These are phyloP conservation scores for Chloroclystis v-ata DNA, from an alignment of 2,888 invertebrate genomes.

Conservation along the genomic window DNA sequence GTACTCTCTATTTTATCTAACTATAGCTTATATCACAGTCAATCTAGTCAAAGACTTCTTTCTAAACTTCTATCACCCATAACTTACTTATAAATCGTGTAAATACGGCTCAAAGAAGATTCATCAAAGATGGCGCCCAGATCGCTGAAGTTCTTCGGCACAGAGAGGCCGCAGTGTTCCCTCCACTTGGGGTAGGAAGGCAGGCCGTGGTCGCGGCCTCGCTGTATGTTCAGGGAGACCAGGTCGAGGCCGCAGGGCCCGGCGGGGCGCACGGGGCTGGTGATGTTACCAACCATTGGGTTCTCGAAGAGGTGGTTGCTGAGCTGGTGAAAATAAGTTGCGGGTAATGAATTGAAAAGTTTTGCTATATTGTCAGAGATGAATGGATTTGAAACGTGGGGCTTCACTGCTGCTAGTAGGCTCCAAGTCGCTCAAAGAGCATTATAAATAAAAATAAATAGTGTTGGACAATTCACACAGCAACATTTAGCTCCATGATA, in stretches of 20 bases:
- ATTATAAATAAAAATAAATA: no score
- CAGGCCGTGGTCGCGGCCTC: constrained; percentile 92
- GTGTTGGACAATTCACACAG: no score
- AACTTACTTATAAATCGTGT: constrained; percentile 80
- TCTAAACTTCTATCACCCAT: background rate
- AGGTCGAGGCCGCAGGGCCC: constrained; percentile 86
- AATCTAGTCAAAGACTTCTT: no score
- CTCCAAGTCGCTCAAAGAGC: no score
- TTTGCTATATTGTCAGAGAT: no score
- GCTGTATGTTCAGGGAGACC: constrained; percentile 91
- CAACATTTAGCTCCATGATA: no score
- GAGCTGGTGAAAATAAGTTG: constrained; percentile 63
- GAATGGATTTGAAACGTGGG: no score
- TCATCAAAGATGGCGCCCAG: constrained; percentile 81
- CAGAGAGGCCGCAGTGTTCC: constrained; percentile 83
- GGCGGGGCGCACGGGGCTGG: constrained; percentile 24
- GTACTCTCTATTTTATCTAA: no score
- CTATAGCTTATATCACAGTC: no score
- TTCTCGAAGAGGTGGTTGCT: constrained; percentile 84
- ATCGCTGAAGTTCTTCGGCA: constrained; percentile 81
- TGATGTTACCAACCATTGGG: constrained; percentile 41
- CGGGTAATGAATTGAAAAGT: background rate
- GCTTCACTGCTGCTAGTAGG: no score
- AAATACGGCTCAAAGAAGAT: constrained; percentile 80
- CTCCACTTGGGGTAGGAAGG: constrained; percentile 88